Evolutionary conservation across 2,797 vertebrate species (phyloP).

Genomic region (Apodemus agrarius): DNA sequence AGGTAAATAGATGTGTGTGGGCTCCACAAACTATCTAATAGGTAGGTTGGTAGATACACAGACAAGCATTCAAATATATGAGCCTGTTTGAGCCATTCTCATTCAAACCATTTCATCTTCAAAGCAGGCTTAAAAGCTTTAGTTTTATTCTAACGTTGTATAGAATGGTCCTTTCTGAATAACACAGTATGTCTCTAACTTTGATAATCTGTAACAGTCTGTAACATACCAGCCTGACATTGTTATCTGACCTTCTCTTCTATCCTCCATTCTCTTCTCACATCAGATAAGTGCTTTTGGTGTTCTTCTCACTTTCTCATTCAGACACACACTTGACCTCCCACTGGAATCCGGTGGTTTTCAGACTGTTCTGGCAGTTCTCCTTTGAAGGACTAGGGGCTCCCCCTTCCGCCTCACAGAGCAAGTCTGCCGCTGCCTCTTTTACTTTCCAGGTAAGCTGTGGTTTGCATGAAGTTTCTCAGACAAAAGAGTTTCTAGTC

Average conservation of each 20-base stretch:
- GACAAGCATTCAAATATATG: background rate
- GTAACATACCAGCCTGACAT: accelerated
- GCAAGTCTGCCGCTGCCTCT: background rate
- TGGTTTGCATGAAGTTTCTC: background rate
- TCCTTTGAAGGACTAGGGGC: background rate
- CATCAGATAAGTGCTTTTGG: background rate
- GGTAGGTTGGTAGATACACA: no score
- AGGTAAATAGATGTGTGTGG: no score
- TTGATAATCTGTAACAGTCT: background rate
- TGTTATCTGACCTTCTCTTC: background rate
- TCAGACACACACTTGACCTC: background rate
- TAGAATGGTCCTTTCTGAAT: background rate
- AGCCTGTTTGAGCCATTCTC: background rate
- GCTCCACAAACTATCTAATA: no score
- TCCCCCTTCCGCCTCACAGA: background rate
- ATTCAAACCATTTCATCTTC: background rate
- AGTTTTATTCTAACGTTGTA: background rate
- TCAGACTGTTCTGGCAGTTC: no score
- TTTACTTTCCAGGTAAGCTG: background rate
- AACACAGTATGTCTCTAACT: background rate
- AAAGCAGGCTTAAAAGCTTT: background rate
- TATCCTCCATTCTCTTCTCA: background rate
- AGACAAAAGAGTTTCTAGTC: background rate
- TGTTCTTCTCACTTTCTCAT: background rate
- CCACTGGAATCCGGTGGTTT: background rate